Percentiles rank a stretch among this genome's conserved stretches.
phyloP scores from a whole-genome alignment of 2,888 invertebrate genomes.

The Pocota personata region DNA sequence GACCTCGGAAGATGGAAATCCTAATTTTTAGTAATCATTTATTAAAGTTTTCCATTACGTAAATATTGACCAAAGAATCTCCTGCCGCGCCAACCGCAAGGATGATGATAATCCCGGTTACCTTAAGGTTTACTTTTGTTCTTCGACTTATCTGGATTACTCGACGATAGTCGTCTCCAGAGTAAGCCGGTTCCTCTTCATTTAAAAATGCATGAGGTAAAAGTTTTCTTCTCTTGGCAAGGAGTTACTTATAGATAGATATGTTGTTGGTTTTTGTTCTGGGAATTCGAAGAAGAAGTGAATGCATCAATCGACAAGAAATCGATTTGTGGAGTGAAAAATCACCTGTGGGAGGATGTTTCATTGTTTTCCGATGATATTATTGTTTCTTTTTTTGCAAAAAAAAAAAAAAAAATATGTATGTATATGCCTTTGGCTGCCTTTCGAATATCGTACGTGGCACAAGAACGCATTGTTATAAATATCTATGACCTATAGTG shows the following conservation, averaged over 20 bases:
- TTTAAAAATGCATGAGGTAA: slow-evolving; percentile 65
- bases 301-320: slow-evolving; percentile 49
- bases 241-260: slow-evolving; percentile 30
- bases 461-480: slow-evolving; percentile 23
- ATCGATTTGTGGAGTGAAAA: slow-evolving; percentile 50
- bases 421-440: neutral
- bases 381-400: neutral
- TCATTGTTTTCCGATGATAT: slow-evolving; percentile 29
- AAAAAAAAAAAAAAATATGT: neutral
- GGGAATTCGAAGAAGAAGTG: slow-evolving; percentile 6
- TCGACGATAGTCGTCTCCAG: slow-evolving; percentile 64
- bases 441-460: neutral
- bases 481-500: slow-evolving; percentile 34
- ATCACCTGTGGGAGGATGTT: slow-evolving; percentile 43
- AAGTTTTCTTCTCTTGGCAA: slow-evolving; percentile 16
- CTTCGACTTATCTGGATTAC: slow-evolving; percentile 59
- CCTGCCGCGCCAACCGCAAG: slow-evolving; percentile 33
- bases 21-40: slow-evolving; percentile 71
- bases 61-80: slow-evolving; percentile 64
- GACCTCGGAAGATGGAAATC: slow-evolving; percentile 15
- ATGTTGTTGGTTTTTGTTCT: neutral
- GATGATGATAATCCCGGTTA: slow-evolving; percentile 66
- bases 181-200: slow-evolving; percentile 53
- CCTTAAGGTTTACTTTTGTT: slow-evolving; percentile 64
- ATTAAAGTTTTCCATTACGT: slow-evolving; percentile 71